These are phyloP conservation scores for Metopolophium dirhodum DNA, from an alignment of 1,140 invertebrate species.

Conservation along the genomic window DNA sequence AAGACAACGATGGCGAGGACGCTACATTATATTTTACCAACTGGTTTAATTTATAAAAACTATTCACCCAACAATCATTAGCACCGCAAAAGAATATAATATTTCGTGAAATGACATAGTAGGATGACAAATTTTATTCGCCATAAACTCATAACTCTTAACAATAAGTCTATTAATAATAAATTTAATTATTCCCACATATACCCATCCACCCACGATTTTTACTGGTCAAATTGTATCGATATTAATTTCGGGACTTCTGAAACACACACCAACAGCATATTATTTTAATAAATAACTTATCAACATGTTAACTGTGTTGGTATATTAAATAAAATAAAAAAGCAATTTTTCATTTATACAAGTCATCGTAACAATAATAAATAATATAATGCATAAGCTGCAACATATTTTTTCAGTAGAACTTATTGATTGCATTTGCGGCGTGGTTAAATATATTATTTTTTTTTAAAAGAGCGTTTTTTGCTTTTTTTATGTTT, in stretches of 20 bases:
- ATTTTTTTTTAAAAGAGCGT: background rate
- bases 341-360: background rate
- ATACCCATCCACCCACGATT: too few relatives aligned
- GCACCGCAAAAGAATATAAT: background rate
- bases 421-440: background rate
- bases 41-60: background rate
- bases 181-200: too few relatives aligned
- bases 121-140: background rate
- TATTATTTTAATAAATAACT: background rate
- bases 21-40: background rate
- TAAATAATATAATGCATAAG: background rate
- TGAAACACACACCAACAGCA: background rate
- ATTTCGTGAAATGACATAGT: background rate
- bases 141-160: background rate
- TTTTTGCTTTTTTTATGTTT: background rate
- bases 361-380: background rate
- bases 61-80: background rate
- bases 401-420: background rate
- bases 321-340: background rate
- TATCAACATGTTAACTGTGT: background rate
- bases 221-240: background rate
- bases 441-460: background rate
- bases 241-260: background rate
- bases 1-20: background rate
- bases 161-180: background rate